These are phyloP conservation scores for Drosophila kohkoa DNA, from an alignment of 1,140 invertebrate species.

Conservation along the genomic window DNA sequence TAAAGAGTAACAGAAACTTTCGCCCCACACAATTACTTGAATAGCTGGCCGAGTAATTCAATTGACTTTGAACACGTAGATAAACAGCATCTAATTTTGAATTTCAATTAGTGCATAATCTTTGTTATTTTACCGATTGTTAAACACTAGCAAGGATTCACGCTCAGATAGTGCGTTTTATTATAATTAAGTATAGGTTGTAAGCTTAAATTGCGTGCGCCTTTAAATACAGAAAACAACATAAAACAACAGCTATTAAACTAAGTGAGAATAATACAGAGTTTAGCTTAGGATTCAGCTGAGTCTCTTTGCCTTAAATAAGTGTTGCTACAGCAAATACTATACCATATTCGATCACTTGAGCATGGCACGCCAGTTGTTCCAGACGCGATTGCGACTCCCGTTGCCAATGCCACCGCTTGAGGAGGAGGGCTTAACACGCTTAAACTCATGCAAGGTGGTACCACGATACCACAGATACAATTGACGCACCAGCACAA, in stretches of 20 bases:
- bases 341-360: constrained; percentile 54
- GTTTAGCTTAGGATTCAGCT: constrained; percentile 9
- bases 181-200: not conserved
- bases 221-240: not conserved
- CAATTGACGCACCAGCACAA: constrained; percentile 60
- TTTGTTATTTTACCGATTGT: not conserved
- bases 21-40: not conserved
- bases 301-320: constrained; percentile 13
- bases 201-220: not conserved
- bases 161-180: not conserved
- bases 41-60: not conserved
- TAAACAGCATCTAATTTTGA: not conserved
- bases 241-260: constrained; percentile 11
- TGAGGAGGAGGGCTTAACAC: constrained; percentile 14
- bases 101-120: not conserved
- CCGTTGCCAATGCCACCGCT: constrained; percentile 11
- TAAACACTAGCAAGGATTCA: too few relatives aligned
- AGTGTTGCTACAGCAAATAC: constrained; percentile 22
- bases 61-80: not conserved
- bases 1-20: not conserved
- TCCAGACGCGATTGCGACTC: constrained; percentile 68
- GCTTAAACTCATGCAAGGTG: constrained; percentile 81
- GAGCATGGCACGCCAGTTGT: constrained; percentile 68
- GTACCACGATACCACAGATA: constrained; percentile 67
- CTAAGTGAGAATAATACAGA: constrained; percentile 13